Conservation (phyloP, 92 coral and sea anemone species). For the Virgularia gustaviana region DNA sequence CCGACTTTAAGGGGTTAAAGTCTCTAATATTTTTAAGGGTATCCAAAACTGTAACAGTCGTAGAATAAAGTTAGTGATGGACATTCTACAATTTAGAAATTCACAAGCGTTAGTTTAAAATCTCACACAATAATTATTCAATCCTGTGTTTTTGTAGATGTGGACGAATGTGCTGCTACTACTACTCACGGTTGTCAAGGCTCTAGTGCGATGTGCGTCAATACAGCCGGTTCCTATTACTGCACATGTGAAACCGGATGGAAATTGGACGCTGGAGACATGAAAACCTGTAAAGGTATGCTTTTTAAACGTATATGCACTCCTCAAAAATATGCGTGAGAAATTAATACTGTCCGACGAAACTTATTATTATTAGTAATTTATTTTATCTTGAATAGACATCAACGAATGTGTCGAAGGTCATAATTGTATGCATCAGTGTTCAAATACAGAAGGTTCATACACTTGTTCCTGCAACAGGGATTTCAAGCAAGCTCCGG, state of each 20-base stretch:
- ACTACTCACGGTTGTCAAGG: conserved; percentile 48
- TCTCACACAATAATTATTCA: not conserved
- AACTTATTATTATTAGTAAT: not conserved
- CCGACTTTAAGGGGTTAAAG: too few relatives aligned
- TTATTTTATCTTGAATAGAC: conserved; percentile 31
- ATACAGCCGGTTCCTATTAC: conserved; percentile 61
- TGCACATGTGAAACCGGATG: conserved; percentile 62
- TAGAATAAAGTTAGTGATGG: too few relatives aligned
- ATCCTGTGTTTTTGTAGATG: conserved; percentile 33
- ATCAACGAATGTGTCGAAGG: conserved; percentile 58
- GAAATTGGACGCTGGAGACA: conserved; percentile 42
- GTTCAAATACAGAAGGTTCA: conserved; percentile 58
- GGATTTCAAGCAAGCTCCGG: conserved; percentile 59
- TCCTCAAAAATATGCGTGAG: not conserved
- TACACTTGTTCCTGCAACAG: conserved; percentile 58
- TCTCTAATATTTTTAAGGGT: too few relatives aligned
- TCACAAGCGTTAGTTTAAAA: not conserved
- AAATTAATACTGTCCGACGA: not conserved
- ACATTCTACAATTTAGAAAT: too few relatives aligned
- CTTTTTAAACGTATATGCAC: not conserved
- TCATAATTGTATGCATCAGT: conserved; percentile 66
- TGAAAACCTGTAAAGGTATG: conserved; percentile 60
- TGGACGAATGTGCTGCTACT: conserved; percentile 55
- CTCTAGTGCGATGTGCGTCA: conserved; percentile 59
- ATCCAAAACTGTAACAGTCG: too few relatives aligned